These are phyloP conservation scores for Acronicta aceris DNA, from an alignment of 2,888 invertebrate species.

Conservation along the genomic window DNA sequence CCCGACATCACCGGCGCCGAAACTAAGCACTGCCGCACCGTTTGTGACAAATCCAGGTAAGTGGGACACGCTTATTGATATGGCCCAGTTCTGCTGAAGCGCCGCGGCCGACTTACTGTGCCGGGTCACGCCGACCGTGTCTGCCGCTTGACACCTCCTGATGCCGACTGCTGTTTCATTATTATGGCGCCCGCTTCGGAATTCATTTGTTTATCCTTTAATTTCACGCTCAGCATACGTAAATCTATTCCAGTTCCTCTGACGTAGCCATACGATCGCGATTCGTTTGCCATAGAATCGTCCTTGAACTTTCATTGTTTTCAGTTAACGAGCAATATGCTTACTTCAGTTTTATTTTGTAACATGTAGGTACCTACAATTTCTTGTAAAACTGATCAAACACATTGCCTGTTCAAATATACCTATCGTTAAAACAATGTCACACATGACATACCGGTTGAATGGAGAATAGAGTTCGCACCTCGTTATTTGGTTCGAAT, in stretches of 20 bases:
- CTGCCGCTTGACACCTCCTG: conserved; percentile 86
- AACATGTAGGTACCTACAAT: conserved; percentile 11
- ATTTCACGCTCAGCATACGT: conserved; percentile 81
- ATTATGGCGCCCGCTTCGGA: conserved; percentile 81
- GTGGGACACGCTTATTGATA: conserved; percentile 86
- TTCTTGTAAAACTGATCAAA: conserved; percentile 28
- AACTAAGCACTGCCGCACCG: conserved; percentile 69
- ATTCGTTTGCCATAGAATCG: conserved; percentile 79
- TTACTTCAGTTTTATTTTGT: conserved; percentile 55
- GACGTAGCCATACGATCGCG: conserved; percentile 81
- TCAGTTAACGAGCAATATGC: conserved; percentile 65
- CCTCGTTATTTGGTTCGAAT: conserved; percentile 72
- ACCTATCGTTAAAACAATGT: conserved; percentile 29
- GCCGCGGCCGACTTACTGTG: conserved; percentile 70
- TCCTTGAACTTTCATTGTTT: conserved; percentile 79
- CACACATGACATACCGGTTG: conserved; percentile 24
- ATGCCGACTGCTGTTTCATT: conserved; percentile 85
- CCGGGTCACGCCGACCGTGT: conserved; percentile 85
- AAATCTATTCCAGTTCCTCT: conserved; percentile 86
- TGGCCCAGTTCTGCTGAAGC: conserved; percentile 83
- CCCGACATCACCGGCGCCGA: conserved; percentile 85
- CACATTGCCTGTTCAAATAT: conserved; percentile 22
- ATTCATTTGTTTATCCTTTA: conserved; percentile 89
- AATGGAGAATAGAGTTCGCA: conserved; percentile 44
- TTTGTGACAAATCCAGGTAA: conserved; percentile 75